Evolutionary conservation across 2,113 vertebrate genomes (phyloP), one percentile per base, ranked within the genome.

Genomic region (Nerophis lumbriciformis): DNA sequence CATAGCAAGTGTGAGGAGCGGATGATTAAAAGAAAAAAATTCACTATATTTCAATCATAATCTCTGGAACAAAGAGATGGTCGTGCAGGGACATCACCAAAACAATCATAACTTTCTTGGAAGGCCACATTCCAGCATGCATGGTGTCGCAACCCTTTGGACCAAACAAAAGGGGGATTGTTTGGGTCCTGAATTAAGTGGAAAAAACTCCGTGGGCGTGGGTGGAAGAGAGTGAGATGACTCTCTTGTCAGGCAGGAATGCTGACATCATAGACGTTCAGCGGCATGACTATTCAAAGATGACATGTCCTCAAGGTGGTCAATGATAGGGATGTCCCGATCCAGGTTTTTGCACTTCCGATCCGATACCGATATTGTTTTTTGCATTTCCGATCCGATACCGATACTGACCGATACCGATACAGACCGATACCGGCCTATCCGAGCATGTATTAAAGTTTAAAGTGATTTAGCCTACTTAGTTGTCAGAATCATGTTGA

Each of bases 201-300:
- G 72, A 84, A 61, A 84, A 61, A 73, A 67, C 74, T 73, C 66
- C 62, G 83, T 87, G 81, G 84, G 82, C 53, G 74, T 74, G 53
- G 12, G 68, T 80, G 74, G 75, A 68, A 81, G 83, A 83, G 69
- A 73, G 72, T 8, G 56, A 69, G 71, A 85, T 87, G 84, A 83
- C 84, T 76, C 66, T 63, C 69, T 78, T 57, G 55, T 57, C 67
- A 60, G 61, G 15, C 45, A 80, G 65, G 76, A 86, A 84, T 81
- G 69, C 78, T 80, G 78, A 84, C 81, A 80, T 83, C 87, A 84
- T 68, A 73, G 64, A 70, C 48, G 36, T 66, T 79, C 45, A 63
- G 63, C 38, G 61, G 62, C 53, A 16, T 57, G 9, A 55, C 36
- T 55, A 35, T 15, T n/a, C 3, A 56, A 56, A 19, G 8, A 19